Percentiles rank a stretch among this genome's conserved stretches.
Evolutionary conservation across 1,140 invertebrate species (phyloP).

Genomic region (Eriocheir sinensis): DNA sequence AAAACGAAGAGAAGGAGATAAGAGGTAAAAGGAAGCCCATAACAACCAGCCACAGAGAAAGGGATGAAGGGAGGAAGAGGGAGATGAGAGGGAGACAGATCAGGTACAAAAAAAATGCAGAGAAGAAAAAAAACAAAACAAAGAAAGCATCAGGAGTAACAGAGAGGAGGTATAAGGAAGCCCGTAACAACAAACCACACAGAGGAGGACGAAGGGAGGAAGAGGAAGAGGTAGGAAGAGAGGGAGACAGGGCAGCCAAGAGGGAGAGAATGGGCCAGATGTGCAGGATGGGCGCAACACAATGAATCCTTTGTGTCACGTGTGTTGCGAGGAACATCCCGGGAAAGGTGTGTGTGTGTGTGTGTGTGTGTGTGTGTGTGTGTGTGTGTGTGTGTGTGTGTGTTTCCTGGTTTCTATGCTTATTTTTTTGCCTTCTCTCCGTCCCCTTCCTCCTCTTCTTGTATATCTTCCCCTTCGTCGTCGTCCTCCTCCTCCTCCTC

Average conservation of each 20-base stretch:
- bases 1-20: neutral
- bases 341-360: neutral
- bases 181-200: neutral
- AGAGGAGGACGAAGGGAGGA: neutral
- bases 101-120: neutral
- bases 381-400: neutral
- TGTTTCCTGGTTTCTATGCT: neutral
- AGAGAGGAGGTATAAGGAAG: neutral
- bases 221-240: neutral
- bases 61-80: constrained; percentile 5
- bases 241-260: neutral
- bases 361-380: constrained; percentile 36
- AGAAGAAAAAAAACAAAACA: neutral
- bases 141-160: neutral
- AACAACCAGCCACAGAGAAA: neutral
- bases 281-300: neutral
- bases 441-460: neutral
- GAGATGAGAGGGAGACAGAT: neutral
- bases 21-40: neutral
- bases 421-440: neutral
- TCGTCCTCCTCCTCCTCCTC: neutral
- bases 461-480: neutral
- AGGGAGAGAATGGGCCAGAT: neutral
- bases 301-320: neutral
- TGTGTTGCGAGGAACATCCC: neutral